phyloP scores from a whole-genome alignment of 2,888 invertebrate genomes.

The Microplitis deprimator region DNA sequence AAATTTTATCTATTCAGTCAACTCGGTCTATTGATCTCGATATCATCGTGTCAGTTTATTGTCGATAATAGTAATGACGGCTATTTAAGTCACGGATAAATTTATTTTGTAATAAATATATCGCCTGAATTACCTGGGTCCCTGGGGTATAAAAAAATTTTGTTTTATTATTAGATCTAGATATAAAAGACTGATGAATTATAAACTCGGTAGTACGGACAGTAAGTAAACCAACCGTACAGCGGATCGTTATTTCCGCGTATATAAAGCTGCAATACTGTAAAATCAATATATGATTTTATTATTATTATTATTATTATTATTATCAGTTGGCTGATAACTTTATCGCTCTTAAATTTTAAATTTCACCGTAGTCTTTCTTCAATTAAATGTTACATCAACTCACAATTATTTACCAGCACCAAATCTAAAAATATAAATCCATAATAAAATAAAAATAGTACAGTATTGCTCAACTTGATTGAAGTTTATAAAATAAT shows the following conservation, averaged over 20 bases:
- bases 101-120: not conserved
- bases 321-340: not conserved
- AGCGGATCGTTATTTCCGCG: conserved; percentile 30
- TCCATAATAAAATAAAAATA: too few relatives aligned
- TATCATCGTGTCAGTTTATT: too few relatives aligned
- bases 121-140: not conserved
- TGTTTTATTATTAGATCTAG: not conserved
- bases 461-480: too few relatives aligned
- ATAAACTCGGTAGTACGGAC: conserved; percentile 20
- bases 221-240: not conserved
- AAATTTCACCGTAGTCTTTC: not conserved
- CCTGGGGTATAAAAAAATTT: not conserved
- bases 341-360: not conserved
- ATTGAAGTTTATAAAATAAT: too few relatives aligned
- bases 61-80: too few relatives aligned
- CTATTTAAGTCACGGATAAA: too few relatives aligned
- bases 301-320: conserved; percentile 11
- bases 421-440: too few relatives aligned
- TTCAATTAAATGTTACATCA: not conserved
- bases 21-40: too few relatives aligned
- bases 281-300: conserved; percentile 31
- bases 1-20: too few relatives aligned
- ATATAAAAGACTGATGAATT: conserved; percentile 14
- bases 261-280: conserved; percentile 17
- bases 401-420: too few relatives aligned